These are phyloP conservation scores for Leucoraja ocellata DNA, from an alignment of 2,797 vertebrate genomes.

Conservation along the genomic window DNA sequence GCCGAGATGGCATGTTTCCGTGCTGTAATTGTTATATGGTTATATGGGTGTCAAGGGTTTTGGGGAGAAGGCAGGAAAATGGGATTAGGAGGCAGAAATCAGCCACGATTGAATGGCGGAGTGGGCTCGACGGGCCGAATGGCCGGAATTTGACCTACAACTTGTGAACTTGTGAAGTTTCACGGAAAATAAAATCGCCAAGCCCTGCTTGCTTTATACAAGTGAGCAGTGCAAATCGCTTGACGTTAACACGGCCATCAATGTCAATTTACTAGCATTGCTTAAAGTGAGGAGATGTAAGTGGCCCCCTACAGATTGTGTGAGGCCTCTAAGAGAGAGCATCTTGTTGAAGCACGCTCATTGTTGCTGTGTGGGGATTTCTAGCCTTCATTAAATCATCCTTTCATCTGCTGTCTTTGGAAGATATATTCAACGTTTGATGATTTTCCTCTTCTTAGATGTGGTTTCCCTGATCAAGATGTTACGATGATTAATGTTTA, in stretches of 20 bases:
- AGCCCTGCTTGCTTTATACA: no score
- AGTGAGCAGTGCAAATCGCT: background rate
- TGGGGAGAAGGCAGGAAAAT: no score
- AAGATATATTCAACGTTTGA: background rate
- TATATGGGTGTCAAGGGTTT: no score
- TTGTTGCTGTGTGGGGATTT: background rate
- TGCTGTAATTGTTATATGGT: no score
- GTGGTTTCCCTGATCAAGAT: constrained; percentile 21
- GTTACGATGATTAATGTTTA: background rate
- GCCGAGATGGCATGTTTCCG: no score
- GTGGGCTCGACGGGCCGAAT: no score
- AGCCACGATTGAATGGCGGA: no score
- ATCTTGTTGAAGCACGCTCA: background rate
- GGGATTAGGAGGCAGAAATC: no score
- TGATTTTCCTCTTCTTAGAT: background rate
- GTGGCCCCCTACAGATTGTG: background rate
- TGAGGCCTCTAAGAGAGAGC: background rate
- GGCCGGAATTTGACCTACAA: no score
- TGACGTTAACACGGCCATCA: background rate
- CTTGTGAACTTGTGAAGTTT: no score
- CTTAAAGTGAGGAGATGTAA: background rate
- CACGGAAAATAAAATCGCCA: no score
- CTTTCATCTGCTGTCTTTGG: constrained; percentile 23
- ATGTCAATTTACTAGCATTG: background rate
- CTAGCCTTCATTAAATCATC: background rate